Evolutionary conservation across 2,888 invertebrate genomes (phyloP).

Genomic region (Phengaris arion): DNA sequence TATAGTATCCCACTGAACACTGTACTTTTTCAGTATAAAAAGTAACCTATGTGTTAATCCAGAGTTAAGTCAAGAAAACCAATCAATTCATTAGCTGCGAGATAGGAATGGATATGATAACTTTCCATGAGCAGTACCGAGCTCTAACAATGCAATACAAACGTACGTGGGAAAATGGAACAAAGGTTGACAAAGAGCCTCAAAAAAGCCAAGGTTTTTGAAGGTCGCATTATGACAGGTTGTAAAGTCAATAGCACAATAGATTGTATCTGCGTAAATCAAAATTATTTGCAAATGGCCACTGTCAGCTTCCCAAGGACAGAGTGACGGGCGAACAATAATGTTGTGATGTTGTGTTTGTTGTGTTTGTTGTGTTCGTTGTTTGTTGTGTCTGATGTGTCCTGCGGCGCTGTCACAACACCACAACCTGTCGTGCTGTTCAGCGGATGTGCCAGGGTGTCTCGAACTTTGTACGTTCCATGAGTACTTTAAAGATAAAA

Average conservation of each 20-base stretch:
- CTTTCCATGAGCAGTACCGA: not conserved
- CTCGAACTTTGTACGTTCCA: conserved; percentile 46
- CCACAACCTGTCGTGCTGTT: conserved; percentile 56
- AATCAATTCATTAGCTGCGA: too few species aligned
- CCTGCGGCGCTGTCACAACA: conserved; percentile 71
- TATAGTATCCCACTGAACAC: too few species aligned
- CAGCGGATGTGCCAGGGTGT: conserved; percentile 45
- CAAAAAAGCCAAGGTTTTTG: not conserved
- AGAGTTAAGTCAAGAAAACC: too few species aligned
- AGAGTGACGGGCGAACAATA: conserved; percentile 34
- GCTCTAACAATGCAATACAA: not conserved
- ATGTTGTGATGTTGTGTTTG: conserved; percentile 15
- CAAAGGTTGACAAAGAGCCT: not conserved
- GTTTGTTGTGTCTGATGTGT: conserved; percentile 39
- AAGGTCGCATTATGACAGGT: conserved; percentile 6
- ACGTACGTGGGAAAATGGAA: not conserved
- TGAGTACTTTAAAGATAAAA: not conserved
- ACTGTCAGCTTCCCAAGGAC: conserved; percentile 18
- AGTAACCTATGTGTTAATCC: too few species aligned
- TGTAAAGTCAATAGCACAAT: conserved; percentile 12
- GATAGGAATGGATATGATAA: not conserved
- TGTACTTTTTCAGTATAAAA: too few species aligned
- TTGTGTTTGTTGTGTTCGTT: conserved; percentile 24
- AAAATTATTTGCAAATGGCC: conserved; percentile 4
- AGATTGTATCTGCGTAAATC: conserved; percentile 3